A percentile compares a stretch with the other conserved stretches of the same genome.
These are phyloP conservation scores for Drosophila algonquin DNA, from an alignment of 2,888 invertebrate genomes.

Conservation along the genomic window DNA sequence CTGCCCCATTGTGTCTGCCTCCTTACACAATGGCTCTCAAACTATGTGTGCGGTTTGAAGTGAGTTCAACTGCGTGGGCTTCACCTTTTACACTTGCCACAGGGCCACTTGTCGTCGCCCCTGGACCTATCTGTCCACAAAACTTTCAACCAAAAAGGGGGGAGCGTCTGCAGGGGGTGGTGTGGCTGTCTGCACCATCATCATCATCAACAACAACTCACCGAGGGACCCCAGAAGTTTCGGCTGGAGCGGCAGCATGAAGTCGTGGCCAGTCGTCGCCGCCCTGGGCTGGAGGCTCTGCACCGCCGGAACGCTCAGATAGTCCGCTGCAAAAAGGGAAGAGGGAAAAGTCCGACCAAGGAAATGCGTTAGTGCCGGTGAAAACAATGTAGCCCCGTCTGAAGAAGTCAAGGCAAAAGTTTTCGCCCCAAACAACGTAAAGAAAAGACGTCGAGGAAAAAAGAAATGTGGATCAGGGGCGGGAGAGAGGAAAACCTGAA, in stretches of 20 bases:
- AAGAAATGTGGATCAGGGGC: conserved; percentile 14
- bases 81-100: conserved; percentile 16
- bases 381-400: conserved; percentile 31
- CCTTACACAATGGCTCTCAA: conserved; percentile 57
- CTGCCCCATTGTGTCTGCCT: conserved; percentile 31
- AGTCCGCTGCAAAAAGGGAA: conserved; percentile 85
- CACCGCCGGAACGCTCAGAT: conserved; percentile 84
- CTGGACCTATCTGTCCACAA: conserved; percentile 62
- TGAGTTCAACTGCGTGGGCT: conserved; percentile 56
- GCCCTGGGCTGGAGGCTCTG: conserved; percentile 88
- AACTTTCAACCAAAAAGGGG: conserved; percentile 24
- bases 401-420: conserved; percentile 52
- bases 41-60: conserved; percentile 56
- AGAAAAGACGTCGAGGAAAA: conserved; percentile 27
- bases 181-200: background rate
- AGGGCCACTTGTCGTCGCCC: background rate
- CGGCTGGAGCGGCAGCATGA: conserved; percentile 90
- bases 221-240: conserved; percentile 85
- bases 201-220: conserved; percentile 66
- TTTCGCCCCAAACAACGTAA: conserved; percentile 31
- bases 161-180: background rate
- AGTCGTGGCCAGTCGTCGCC: conserved; percentile 89
- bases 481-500: conserved; percentile 47
- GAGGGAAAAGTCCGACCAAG: conserved; percentile 32
- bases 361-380: conserved; percentile 48